Evolutionary conservation across 64 coral and sea anemone genomes (phyloP), one percentile per base, ranked within the genome.

Genomic region (Orbicella faveolata): DNA sequence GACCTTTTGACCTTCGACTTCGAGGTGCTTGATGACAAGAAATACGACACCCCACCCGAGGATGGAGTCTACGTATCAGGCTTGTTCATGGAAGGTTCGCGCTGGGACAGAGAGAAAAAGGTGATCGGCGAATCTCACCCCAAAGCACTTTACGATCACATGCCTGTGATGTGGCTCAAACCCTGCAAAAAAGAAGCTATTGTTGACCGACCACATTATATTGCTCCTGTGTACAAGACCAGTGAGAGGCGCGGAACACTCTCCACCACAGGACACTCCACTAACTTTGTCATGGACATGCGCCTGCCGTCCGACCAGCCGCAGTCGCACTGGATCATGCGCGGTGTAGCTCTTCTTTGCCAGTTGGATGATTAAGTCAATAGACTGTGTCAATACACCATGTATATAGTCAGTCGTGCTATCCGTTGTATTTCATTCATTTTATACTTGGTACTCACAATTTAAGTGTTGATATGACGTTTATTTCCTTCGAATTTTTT

Each of bases 231-330:
- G 73, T 99, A 99, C 67, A 99, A 99, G 68, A 99, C 97, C n/a
- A 99, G 97, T 75, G 97, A 99, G 63, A 88, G 97, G 9, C 90
- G 97, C 79, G 97, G 97, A 9, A 99, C 97, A 14, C 88, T 99
- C 11, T 99, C 97, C 16, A 99, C 97, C 26, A 99, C 97, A 16
- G 97, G 97, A 13, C 97, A 99, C 80, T 99, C 97, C 9, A 99
- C 97, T 21, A 99, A 99, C 97, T 99, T 99, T 75, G 97, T 99
- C 30, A 99, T 99, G 97, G 97, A 99, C 84, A 96, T 99, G 88
- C 97, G 97, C 80, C 94, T 99, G 73, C 97, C 97, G 2, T 99
- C 97, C 76, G 94, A 99, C 75, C 97, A 96, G 86, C 97, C 97
- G 78, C 94, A 87, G 87, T 92, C 94, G 21, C 97, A 99, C 81